Evolutionary conservation across 2,113 vertebrate genomes (phyloP).

Genomic region (Pantherophis guttatus): DNA sequence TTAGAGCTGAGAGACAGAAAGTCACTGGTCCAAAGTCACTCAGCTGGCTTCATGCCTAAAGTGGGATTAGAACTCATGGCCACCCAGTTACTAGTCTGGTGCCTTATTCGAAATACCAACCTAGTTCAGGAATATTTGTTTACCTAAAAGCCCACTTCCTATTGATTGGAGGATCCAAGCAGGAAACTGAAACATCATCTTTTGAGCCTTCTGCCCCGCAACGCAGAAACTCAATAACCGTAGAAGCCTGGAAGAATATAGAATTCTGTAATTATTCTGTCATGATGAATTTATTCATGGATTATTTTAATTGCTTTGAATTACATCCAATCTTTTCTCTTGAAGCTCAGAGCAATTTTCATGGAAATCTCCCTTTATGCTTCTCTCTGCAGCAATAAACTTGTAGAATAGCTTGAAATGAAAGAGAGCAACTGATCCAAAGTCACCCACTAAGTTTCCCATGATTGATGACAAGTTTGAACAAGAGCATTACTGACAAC

Average conservation of each 20-base stretch:
- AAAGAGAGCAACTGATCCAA: not conserved
- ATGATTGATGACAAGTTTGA: not conserved
- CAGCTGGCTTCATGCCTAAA: not conserved
- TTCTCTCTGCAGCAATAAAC: not conserved
- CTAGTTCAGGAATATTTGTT: not conserved
- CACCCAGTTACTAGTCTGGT: not conserved
- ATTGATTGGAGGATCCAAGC: not conserved
- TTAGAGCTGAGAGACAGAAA: not conserved
- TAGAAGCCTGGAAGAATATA: not conserved
- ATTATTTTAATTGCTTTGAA: not conserved
- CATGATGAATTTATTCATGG: not conserved
- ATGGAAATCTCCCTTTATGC: not conserved
- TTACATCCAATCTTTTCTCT: not conserved
- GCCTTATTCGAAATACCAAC: not conserved
- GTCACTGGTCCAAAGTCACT: not conserved
- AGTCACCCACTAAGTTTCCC: not conserved
- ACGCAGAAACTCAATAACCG: not conserved
- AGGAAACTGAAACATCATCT: not conserved
- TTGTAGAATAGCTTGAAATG: not conserved
- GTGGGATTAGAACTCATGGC: not conserved
- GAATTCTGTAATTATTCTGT: not conserved
- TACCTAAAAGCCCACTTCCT: not conserved
- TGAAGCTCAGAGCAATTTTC: not conserved
- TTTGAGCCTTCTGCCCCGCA: not conserved
- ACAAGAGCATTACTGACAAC: not conserved